Conservation (phyloP, 2,113 vertebrate genomes). For the Podarcis cretensis region DNA sequence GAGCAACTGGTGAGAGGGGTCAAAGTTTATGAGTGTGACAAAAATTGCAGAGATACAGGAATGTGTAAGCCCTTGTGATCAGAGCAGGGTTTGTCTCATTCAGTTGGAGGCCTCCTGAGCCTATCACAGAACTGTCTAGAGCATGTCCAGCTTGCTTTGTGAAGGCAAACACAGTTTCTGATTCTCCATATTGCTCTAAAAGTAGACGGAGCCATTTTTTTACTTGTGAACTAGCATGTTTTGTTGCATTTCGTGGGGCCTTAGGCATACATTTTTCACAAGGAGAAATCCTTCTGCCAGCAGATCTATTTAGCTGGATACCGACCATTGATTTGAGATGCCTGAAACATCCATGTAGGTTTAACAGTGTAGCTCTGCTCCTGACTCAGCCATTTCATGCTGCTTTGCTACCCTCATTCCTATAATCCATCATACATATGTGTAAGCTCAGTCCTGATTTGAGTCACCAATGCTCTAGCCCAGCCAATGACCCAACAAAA, state of each 20-base stretch:
- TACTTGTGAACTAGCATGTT: background rate
- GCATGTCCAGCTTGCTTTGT: background rate
- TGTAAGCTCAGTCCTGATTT: background rate
- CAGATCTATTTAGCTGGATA: too few species aligned
- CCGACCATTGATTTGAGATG: background rate
- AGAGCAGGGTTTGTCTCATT: rapidly evolving
- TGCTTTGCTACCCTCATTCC: background rate
- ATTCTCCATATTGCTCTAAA: background rate
- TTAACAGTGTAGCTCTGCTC: background rate
- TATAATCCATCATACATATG: background rate
- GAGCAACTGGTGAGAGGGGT: conserved; percentile 91
- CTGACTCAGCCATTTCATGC: background rate
- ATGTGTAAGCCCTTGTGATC: background rate
- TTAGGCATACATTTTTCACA: background rate
- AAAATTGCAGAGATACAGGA: background rate
- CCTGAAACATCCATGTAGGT: rapidly evolving
- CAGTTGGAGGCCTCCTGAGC: background rate
- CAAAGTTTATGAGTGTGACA: background rate
- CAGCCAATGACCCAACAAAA: too few species aligned
- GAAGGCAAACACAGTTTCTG: background rate
- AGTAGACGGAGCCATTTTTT: background rate
- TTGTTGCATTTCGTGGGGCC: background rate
- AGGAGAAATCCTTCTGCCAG: too few species aligned
- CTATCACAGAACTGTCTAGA: rapidly evolving
- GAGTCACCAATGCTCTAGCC: background rate